Evolutionary conservation across 2,797 vertebrate species (phyloP), one percentile per base, ranked within the genome.

Genomic region (Alectoris magna): DNA sequence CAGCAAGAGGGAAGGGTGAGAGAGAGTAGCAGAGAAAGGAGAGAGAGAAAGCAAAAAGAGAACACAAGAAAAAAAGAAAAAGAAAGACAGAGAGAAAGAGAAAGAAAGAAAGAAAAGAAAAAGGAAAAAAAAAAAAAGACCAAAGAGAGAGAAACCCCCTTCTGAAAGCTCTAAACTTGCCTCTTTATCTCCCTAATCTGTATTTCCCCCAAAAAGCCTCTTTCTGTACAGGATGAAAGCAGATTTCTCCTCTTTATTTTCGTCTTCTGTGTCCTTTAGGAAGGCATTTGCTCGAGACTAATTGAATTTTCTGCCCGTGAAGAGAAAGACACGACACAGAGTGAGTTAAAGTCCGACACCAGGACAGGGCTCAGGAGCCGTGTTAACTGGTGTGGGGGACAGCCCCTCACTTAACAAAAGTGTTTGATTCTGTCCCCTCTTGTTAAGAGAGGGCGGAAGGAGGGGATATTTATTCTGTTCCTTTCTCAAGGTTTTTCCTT

Each of bases 291-390:
- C 97, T 98, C 91, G 98, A 98, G 97, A 98, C 98, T 98, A 98
- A 98, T 98, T 98, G 96, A 98, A 98, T 98, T 98, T 98, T 98
- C 97, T 98, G 98, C 98, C 95, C 84, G 44, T 95, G 97, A 97
- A 97, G 96, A 97, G 95, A 97, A 97, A 97, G 97, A 97, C 92
- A 97, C 83, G 95, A 94, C 86, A 87, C 31, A 66, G 90, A 95
- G 94, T 89, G 92, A 93, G 93, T 96, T 96, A 97, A 96, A 95
- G 91, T 94, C 88, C 75, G 12, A 93, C 94, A 92, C 95, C 93
- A 95, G 95, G 92, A 95, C 87, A 90, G 90, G 94, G 94, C 64
- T 79, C 96, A 96, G 92, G 91, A 94, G 96, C 96, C 91, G 74
- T 97, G 97, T 97, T 98, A 97, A 98, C 97, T 96, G 97, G 96